These are phyloP conservation scores for Furcula furcula DNA, from an alignment of 2,888 invertebrate genomes.

Conservation along the genomic window DNA sequence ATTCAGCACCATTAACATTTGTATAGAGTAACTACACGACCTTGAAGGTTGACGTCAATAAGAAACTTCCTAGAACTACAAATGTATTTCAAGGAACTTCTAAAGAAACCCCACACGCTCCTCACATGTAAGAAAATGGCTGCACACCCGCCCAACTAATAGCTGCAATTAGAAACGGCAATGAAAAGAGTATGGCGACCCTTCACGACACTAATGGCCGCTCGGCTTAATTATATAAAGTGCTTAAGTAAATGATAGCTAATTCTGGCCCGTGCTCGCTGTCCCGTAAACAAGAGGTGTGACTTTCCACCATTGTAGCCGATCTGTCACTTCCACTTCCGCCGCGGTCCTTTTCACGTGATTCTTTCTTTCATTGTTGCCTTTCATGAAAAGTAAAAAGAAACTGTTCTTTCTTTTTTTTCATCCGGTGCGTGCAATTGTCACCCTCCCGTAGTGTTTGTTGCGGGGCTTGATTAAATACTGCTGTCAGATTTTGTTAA, in stretches of 20 bases:
- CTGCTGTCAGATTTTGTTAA: slow-evolving; percentile 67
- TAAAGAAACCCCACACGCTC: slow-evolving; percentile 1
- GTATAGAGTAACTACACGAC: no score
- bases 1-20: no score
- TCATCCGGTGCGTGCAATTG: slow-evolving; percentile 70
- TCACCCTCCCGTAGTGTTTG: slow-evolving; percentile 73
- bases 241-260: slow-evolving; percentile 81
- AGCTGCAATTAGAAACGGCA: slow-evolving; percentile 57
- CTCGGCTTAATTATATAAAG: slow-evolving; percentile 78
- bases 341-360: slow-evolving; percentile 54
- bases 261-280: slow-evolving; percentile 61
- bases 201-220: slow-evolving; percentile 64
- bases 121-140: slow-evolving; percentile 4
- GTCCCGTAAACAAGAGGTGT: slow-evolving; percentile 79
- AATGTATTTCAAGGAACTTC: background rate
- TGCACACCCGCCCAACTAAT: slow-evolving; percentile 37
- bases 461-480: slow-evolving; percentile 75
- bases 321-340: slow-evolving; percentile 81
- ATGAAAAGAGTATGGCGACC: slow-evolving; percentile 68
- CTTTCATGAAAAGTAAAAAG: slow-evolving; percentile 65
- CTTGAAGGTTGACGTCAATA: no score
- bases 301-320: slow-evolving; percentile 77
- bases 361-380: slow-evolving; percentile 75
- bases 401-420: slow-evolving; percentile 49
- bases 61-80: background rate